A percentile compares a stretch with the other conserved stretches of the same genome.
phyloP scores from a whole-genome alignment of 2,797 vertebrate species.

The Chaetophractus vellerosus region DNA sequence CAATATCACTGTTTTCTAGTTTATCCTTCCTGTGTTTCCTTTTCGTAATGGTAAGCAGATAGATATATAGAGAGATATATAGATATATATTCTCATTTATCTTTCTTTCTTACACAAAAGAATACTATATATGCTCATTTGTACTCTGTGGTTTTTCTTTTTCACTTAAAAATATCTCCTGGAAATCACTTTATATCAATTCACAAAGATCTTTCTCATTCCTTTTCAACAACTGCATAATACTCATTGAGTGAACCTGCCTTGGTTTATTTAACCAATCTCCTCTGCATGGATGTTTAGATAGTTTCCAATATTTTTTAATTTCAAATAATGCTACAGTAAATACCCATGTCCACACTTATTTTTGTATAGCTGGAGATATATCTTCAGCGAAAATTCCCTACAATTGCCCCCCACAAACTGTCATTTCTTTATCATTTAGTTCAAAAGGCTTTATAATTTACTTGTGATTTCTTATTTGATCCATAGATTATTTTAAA shows the following conservation, averaged over 20 bases:
- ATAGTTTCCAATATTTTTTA: not conserved
- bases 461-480: not conserved
- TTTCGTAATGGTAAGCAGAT: no score
- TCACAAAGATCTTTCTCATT: not conserved
- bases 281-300: not conserved
- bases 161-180: not conserved
- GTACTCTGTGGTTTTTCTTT: not conserved
- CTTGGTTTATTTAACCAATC: not conserved
- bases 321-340: not conserved
- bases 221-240: not conserved
- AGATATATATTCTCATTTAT: not conserved
- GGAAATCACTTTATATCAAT: not conserved
- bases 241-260: not conserved
- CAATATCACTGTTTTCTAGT: no score
- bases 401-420: not conserved
- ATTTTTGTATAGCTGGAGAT: not conserved
- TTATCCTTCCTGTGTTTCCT: no score
- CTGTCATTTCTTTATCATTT: not conserved
- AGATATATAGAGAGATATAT: no score
- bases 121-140: not conserved
- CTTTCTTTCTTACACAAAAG: not conserved
- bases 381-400: no score
- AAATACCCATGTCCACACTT: not conserved
- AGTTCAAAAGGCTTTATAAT: not conserved
- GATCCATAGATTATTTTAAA: not conserved